A percentile compares a stretch with the other conserved stretches of the same genome.
Evolutionary conservation across 2,888 invertebrate species (phyloP).

Genomic region (Eupithecia pulchellata): DNA sequence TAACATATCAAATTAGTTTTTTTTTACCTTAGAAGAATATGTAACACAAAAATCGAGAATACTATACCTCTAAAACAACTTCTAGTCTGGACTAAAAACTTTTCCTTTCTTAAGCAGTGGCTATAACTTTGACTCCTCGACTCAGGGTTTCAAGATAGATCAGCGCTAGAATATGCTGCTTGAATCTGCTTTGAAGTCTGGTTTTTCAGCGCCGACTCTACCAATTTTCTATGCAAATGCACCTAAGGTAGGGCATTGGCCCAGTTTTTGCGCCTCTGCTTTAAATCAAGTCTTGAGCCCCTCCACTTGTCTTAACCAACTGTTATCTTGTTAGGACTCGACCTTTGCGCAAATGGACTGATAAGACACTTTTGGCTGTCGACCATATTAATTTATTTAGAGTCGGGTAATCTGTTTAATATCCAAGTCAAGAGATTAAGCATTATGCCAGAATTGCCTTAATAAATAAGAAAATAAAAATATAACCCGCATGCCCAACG

Average conservation of each 20-base stretch:
- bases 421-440: not conserved
- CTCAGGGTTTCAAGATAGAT: not conserved
- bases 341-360: constrained; percentile 25
- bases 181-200: not conserved
- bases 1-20: not conserved
- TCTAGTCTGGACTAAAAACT: not conserved
- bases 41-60: not conserved
- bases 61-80: not conserved
- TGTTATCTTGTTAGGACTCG: constrained; percentile 20
- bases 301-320: constrained; percentile 34
- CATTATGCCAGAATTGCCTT: not conserved
- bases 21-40: too few relatives aligned
- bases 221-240: constrained; percentile 19
- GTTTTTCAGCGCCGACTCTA: not conserved
- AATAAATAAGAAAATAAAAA: too few relatives aligned
- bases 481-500: too few relatives aligned
- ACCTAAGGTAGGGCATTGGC: constrained; percentile 53
- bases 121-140: not conserved
- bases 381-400: constrained; percentile 7
- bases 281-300: constrained; percentile 49
- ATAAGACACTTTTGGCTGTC: constrained; percentile 21
- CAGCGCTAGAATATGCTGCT: not conserved
- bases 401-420: constrained; percentile 14
- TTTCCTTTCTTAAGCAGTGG: not conserved
- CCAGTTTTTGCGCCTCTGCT: constrained; percentile 56